Evolutionary conservation across 2,888 invertebrate genomes (phyloP).

Genomic region (Dynastes maya): DNA sequence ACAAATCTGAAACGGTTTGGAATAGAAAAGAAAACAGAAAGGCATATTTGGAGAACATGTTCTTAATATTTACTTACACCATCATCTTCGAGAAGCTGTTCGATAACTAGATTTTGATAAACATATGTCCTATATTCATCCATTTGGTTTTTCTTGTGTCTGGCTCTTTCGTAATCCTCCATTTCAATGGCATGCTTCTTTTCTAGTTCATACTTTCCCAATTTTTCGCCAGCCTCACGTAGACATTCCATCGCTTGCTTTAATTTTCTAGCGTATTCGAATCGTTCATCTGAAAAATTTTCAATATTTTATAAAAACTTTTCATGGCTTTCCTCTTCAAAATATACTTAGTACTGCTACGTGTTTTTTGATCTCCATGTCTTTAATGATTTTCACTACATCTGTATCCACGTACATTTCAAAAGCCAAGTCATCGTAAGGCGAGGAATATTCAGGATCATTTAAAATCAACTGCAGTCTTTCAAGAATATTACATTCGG

Average conservation of each 20-base stretch:
- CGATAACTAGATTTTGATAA: constrained; percentile 82
- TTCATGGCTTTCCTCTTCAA: background rate
- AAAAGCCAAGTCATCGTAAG: constrained; percentile 94
- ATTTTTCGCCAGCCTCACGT: constrained; percentile 88
- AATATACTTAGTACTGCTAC: constrained; percentile 86
- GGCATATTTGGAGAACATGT: too few relatives aligned
- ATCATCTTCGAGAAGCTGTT: constrained; percentile 84
- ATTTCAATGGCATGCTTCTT: constrained; percentile 93
- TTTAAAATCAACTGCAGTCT: constrained; percentile 70
- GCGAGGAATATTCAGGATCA: constrained; percentile 81
- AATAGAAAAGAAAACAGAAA: background rate
- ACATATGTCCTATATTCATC: constrained; percentile 86
- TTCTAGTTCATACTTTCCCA: constrained; percentile 92
- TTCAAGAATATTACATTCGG: constrained; percentile 63
- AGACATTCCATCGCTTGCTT: constrained; percentile 90
- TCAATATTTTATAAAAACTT: constrained; percentile 35
- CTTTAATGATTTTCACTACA: constrained; percentile 88
- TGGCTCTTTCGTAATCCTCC: constrained; percentile 94
- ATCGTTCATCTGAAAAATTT: constrained; percentile 84
- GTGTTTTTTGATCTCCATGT: constrained; percentile 88
- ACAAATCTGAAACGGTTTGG: constrained; percentile 69
- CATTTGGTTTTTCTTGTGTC: constrained; percentile 90
- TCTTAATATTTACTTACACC: constrained; percentile 74
- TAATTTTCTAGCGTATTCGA: constrained; percentile 93
- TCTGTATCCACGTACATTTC: constrained; percentile 97